phyloP scores from a whole-genome alignment of 2,888 invertebrate species.

The Drosophila cognata region DNA sequence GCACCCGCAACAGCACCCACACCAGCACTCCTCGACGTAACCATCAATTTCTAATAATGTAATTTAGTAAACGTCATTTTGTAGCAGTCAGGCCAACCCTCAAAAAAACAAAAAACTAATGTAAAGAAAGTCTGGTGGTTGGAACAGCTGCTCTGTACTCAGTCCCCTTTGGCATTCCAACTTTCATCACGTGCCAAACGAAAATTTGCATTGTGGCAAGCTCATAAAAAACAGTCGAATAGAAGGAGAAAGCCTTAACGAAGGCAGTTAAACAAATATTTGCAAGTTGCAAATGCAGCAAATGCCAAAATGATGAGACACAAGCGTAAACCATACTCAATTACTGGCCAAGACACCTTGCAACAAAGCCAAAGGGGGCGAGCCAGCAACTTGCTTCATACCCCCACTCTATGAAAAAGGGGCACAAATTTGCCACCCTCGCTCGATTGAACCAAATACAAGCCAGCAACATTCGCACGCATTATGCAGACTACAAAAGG shows the following conservation, averaged over 20 bases:
- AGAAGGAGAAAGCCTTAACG: conserved; percentile 47
- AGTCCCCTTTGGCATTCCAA: conserved; percentile 1
- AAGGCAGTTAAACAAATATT: conserved; percentile 76
- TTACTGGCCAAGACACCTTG: conserved; percentile 78
- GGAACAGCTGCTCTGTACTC: conserved; percentile 41
- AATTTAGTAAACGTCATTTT: conserved; percentile 80
- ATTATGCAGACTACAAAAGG: conserved; percentile 13
- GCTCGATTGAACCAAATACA: conserved; percentile 60
- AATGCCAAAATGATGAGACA: conserved; percentile 70
- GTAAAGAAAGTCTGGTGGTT: conserved; percentile 44
- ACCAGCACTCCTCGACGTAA: conserved; percentile 35
- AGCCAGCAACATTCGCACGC: conserved; percentile 73
- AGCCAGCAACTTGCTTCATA: background rate
- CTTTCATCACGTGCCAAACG: conserved; percentile 68
- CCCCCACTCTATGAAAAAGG: background rate
- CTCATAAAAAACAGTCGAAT: conserved; percentile 21
- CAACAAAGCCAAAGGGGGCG: conserved; percentile 51
- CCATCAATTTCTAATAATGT: conserved; percentile 82
- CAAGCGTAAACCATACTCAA: conserved; percentile 70
- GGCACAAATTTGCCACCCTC: conserved; percentile 41
- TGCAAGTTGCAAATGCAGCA: conserved; percentile 68
- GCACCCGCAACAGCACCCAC: background rate
- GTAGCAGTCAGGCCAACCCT: conserved; percentile 41
- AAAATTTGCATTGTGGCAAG: conserved; percentile 62
- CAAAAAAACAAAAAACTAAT: conserved; percentile 4